Conservation (phyloP, 1,140 invertebrate genomes). For the Ceratoteleas bidentatus region DNA sequence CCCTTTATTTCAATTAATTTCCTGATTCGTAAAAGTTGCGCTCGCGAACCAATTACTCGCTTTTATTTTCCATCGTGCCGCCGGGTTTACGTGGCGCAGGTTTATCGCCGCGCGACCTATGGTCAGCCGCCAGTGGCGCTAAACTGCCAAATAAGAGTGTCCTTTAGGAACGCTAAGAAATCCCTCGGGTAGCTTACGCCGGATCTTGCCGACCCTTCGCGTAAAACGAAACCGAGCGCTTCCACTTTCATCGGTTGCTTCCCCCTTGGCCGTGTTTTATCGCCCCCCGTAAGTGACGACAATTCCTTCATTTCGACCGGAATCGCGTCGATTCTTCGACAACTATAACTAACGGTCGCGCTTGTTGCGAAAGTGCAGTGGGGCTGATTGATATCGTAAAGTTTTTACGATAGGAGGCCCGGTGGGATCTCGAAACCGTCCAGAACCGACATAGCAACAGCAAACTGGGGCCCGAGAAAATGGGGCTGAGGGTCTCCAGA, state of each 20-base stretch:
- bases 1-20: conserved; percentile 47
- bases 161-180: conserved; percentile 71
- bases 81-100: conserved; percentile 71
- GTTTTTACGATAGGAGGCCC: neutral
- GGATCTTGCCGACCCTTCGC: conserved; percentile 20
- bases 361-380: neutral
- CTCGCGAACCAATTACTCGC: conserved; percentile 47
- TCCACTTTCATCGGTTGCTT: conserved; percentile 52
- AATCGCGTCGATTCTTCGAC: neutral
- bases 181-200: conserved; percentile 63
- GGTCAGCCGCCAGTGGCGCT: conserved; percentile 64
- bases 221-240: conserved; percentile 48
- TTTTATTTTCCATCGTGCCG: conserved; percentile 61
- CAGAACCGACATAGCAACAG: too few species aligned
- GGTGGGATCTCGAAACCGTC: too few species aligned
- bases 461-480: too few species aligned
- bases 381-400: neutral
- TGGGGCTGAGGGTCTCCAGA: too few species aligned
- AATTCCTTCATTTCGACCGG: conserved; percentile 42
- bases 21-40: conserved; percentile 24
- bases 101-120: conserved; percentile 75
- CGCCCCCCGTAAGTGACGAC: conserved; percentile 25
- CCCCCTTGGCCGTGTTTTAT: conserved; percentile 17
- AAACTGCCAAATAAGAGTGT: conserved; percentile 76
- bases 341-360: neutral